Base-by-base conservation (phyloP, 35 echinoderm and acorn worm genomes). In the Chiridota heheva region DNA sequence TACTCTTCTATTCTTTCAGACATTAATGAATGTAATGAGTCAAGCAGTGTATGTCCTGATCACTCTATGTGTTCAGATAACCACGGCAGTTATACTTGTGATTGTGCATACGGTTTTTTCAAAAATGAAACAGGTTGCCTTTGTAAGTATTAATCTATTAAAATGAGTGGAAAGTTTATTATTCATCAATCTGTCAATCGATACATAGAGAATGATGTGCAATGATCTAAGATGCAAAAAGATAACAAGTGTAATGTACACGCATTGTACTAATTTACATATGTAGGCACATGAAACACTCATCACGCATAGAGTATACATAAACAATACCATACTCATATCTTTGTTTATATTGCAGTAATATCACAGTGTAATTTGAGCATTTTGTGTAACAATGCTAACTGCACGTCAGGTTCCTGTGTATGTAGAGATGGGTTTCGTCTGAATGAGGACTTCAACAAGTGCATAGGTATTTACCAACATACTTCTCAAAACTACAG, bases 1-100 rank as follows among this genome's bases (percentile, higher is more conserved):
- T 10, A 13, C 10, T 53, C 10, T 22, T 53, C 10, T 53, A 10
- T 22, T 53, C 27, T 71, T 83, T 56, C 51, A 83, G 84, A 86
- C 58, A 69, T 86, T 40, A 41, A 86, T 57, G 84, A 77, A 77
- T 86, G 84, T 69, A 62, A 20, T 29, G 70, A 60, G 17, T 5
- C 47, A 6, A 73, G 57, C 7, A 33, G 12, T 1, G 37, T 43
- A 15, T 86, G 84, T 42, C 2, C 26, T 33, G 58, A 36, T 2
- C 6, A 63, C 18, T 57, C 16, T 30, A 20, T 13, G 2, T 86
- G 84, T 76, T 10, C 26, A 2, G 72, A 86, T 32, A 77, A 41
- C 3, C 55, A 53, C 16, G 84, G 84, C 6, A 66, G 57, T 20
- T 86, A 76, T 45, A 76, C 27, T 26, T 86, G 84, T n/a, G 47